Evolutionary conservation across 2,888 invertebrate species (phyloP).

Genomic region (Cheilosia grossa): DNA sequence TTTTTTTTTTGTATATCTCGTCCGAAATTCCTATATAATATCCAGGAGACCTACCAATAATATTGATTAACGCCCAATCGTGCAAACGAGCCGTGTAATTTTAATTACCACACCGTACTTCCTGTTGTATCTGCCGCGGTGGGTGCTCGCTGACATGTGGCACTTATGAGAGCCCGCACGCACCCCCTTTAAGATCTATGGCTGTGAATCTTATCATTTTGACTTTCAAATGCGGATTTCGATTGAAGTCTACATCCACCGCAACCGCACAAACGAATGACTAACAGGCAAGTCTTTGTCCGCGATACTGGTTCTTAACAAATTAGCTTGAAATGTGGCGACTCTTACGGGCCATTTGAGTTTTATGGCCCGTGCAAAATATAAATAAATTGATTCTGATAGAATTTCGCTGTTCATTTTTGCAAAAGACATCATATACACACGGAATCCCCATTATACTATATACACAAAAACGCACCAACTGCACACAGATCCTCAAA

Average conservation of each 20-base stretch:
- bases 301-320: slow-evolving; percentile 75
- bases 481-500: slow-evolving; percentile 51
- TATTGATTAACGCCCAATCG: slow-evolving; percentile 52
- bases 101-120: slow-evolving; percentile 65
- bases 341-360: slow-evolving; percentile 74
- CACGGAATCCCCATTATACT: not conserved
- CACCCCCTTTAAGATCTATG: slow-evolving; percentile 21
- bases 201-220: slow-evolving; percentile 59
- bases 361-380: slow-evolving; percentile 69
- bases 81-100: slow-evolving; percentile 54
- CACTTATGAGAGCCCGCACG: slow-evolving; percentile 1
- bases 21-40: not conserved
- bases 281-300: slow-evolving; percentile 68
- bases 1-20: too few species aligned
- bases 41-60: not conserved
- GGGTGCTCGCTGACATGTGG: slow-evolving; percentile 7
- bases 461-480: not conserved
- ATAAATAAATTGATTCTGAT: slow-evolving; percentile 74
- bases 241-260: slow-evolving; percentile 43
- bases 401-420: slow-evolving; percentile 44
- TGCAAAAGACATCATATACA: not conserved
- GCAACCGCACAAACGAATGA: slow-evolving; percentile 21
- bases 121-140: slow-evolving; percentile 15
- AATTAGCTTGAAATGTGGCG: slow-evolving; percentile 82
- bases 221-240: slow-evolving; percentile 37